phyloP scores from a whole-genome alignment of 2,797 vertebrate species.

The Pangasius krempfi region DNA sequence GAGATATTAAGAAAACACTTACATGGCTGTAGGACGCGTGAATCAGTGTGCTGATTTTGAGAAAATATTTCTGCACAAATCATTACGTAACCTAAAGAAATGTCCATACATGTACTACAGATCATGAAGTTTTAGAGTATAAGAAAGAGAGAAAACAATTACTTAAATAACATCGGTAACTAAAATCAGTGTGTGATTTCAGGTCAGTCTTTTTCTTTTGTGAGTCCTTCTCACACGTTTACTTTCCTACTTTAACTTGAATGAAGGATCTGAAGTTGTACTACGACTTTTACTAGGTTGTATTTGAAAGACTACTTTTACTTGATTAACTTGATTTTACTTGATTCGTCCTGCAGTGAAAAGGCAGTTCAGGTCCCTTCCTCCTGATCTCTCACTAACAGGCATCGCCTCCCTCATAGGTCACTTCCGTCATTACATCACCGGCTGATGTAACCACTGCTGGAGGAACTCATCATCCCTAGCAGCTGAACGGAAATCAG shows the following conservation, averaged over 20 bases:
- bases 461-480: not conserved
- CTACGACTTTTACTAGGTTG: not conserved
- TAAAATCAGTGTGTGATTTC: not conserved
- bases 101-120: not conserved
- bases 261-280: not conserved
- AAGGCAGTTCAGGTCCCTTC: too few relatives aligned
- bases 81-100: not conserved
- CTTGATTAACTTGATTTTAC: not conserved
- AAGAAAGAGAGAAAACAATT: not conserved
- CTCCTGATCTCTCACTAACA: too few relatives aligned
- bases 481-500: not conserved
- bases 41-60: not conserved
- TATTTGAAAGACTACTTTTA: not conserved
- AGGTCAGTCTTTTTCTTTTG: not conserved
- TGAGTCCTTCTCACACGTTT: too few relatives aligned
- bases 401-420: not conserved
- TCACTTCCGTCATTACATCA: slow-evolving; percentile 18
- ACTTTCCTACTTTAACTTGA: not conserved
- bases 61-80: not conserved
- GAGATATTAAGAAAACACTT: not conserved
- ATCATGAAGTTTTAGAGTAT: not conserved
- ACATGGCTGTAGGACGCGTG: not conserved
- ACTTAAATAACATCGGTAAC: not conserved
- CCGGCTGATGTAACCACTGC: slow-evolving; percentile 20
- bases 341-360: too few relatives aligned